Conservation (phyloP, 1,140 invertebrate species). For the Solenopsis invicta region DNA sequence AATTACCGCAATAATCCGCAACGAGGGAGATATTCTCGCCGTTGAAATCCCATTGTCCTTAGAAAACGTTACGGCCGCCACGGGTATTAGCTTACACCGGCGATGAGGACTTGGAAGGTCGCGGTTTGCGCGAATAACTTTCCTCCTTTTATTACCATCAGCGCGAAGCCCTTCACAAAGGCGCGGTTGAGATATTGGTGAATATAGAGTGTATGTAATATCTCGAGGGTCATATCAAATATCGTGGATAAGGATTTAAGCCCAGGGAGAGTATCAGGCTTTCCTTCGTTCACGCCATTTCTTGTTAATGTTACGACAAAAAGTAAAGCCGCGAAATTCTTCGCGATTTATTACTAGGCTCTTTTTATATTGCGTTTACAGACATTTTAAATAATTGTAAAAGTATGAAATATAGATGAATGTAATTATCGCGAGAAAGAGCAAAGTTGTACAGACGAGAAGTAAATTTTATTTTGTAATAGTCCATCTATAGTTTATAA, state of each 20-base stretch:
- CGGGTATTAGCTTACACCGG: constrained; percentile 53
- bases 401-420: not conserved
- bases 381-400: not conserved
- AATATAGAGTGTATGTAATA: constrained; percentile 23
- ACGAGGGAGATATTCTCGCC: constrained; percentile 5
- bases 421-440: not conserved
- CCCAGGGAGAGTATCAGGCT: not conserved
- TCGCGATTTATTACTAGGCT: not conserved
- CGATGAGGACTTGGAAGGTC: constrained; percentile 33
- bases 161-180: constrained; percentile 1
- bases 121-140: constrained; percentile 42
- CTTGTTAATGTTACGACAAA: not conserved
- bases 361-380: not conserved
- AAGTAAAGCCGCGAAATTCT: not conserved
- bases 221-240: constrained; percentile 22
- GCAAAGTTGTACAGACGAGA: not conserved
- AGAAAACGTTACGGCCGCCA: constrained; percentile 44
- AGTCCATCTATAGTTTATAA: not conserved
- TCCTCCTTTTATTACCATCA: constrained; percentile 36
- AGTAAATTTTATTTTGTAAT: not conserved
- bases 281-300: not conserved
- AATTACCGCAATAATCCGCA: constrained; percentile 16
- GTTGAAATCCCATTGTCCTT: constrained; percentile 44
- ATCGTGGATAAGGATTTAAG: not conserved
- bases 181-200: constrained; percentile 24